Evolutionary conservation across 2,888 invertebrate genomes (phyloP).

Genomic region (Andrena hattorfiana): DNA sequence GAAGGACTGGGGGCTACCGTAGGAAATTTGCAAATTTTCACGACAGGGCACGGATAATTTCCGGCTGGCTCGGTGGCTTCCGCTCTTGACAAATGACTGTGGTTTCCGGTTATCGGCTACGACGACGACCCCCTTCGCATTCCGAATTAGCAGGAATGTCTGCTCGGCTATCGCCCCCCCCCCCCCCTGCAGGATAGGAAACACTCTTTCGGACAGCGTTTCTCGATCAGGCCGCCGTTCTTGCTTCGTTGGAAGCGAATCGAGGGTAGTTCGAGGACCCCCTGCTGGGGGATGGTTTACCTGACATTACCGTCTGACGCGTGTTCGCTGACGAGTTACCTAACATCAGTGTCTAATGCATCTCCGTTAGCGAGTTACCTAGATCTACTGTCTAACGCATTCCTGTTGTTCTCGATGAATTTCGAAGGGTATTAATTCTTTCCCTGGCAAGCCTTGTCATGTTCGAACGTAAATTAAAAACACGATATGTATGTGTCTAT

Average conservation of each 20-base stretch:
- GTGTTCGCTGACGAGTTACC: not conserved
- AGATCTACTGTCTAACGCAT: not conserved
- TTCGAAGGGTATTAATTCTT: not conserved
- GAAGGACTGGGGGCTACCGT: constrained; percentile 58
- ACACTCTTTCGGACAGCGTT: constrained; percentile 33
- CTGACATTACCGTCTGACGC: not conserved
- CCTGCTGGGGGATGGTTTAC: not conserved
- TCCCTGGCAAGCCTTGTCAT: not conserved
- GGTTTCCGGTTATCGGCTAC: constrained; percentile 83
- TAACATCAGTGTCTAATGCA: not conserved
- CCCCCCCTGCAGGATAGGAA: constrained; percentile 17
- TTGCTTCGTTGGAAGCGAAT: not conserved
- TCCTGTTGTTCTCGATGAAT: not conserved
- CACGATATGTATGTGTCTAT: not conserved
- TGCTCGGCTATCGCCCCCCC: constrained; percentile 43
- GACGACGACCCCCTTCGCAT: constrained; percentile 68
- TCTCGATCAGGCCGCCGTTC: not conserved
- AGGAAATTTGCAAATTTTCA: constrained; percentile 84
- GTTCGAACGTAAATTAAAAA: constrained; percentile 14
- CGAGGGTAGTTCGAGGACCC: not conserved
- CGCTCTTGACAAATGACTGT: constrained; percentile 84
- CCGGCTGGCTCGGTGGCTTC: constrained; percentile 82
- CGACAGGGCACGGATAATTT: constrained; percentile 83
- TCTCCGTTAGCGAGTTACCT: not conserved
- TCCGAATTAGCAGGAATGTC: constrained; percentile 67